Base-by-base conservation (phyloP, 2,113 vertebrate species). In the Urocitellus parryii region DNA sequence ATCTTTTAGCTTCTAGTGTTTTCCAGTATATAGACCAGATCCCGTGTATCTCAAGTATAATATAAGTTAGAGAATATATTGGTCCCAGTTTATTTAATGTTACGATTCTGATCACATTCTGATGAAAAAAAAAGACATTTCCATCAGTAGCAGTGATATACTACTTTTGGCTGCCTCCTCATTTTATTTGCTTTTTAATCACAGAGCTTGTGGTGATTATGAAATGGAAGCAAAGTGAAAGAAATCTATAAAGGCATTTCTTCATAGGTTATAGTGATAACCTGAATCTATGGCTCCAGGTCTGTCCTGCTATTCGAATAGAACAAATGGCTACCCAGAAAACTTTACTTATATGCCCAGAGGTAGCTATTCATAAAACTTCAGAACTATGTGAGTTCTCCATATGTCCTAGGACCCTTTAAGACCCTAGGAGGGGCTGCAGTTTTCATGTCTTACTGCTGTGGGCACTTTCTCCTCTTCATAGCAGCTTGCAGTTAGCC, bases 221-320 rank as follows among this genome's bases (percentile, higher is more conserved):
- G 48, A 92, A 87, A 56, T 56, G 84, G 68, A 67, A 70, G 16
- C 20, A 51, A 83, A 95, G 37, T 76, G 12, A 83, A 88, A 88
- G 76, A 42, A 17, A 37, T 67, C 56, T 83, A 86, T 79, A 27
- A 65, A 63, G 78, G 61, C 53, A 63, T 73, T 80, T 70, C 51
- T 42, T 53, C 20, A 2, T 76, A 58, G 48, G 34, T 76, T 37
- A 67, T 53, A 67, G 90, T 48, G 37, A 67, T 58, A 27, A 11
- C 48, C 68, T 76, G 48, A 82, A 70, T 68, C 24, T 53, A 2
- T 29, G 34, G 22, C 14, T 77, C 29, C 39, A 0, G 34, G 3
- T 83, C 39, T 53, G 39, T 63, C 27, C 51, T 78, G 39, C 51
- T 83, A 42, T 68, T 78, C 78, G 34, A 72, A 51, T 63, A 63